Evolutionary conservation across 2,113 vertebrate species (phyloP).

Genomic region (Grammomys dolichurus): DNA sequence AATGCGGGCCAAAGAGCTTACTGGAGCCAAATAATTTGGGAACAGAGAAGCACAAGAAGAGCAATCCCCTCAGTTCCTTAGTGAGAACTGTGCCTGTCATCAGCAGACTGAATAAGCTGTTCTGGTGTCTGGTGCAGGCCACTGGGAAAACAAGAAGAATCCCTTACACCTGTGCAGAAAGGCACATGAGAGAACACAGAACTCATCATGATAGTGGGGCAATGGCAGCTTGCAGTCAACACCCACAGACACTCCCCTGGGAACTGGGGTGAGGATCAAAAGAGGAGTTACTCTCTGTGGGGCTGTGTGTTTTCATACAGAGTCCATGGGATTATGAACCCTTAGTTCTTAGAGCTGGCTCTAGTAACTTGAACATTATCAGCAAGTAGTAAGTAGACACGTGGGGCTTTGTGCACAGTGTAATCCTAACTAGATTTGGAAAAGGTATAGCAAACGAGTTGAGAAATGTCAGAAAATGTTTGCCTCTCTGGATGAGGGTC

Average conservation of each 20-base stretch:
- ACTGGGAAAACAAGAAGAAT: not conserved
- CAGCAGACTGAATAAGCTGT: not conserved
- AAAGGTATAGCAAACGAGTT: not conserved
- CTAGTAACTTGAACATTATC: not conserved
- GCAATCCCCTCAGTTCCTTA: not conserved
- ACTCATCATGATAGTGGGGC: not conserved
- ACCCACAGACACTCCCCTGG: no score
- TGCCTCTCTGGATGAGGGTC: not conserved
- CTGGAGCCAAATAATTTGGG: fast-evolving
- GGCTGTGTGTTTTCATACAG: not conserved
- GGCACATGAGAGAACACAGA: no score
- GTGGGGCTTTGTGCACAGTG: no score
- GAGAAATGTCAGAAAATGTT: not conserved
- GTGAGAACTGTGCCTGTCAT: not conserved
- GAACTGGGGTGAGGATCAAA: not conserved
- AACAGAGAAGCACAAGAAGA: not conserved
- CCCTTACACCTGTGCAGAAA: not conserved
- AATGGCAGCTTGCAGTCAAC: not conserved
- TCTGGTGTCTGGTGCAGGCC: not conserved
- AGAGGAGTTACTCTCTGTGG: not conserved
- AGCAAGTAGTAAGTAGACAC: no score
- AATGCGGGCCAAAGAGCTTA: not conserved
- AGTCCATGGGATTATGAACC: not conserved
- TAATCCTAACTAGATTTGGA: not conserved
- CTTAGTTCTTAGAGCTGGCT: not conserved